phyloP scores from a whole-genome alignment of 2,888 invertebrate species.

The Eumerus sabulonum region DNA sequence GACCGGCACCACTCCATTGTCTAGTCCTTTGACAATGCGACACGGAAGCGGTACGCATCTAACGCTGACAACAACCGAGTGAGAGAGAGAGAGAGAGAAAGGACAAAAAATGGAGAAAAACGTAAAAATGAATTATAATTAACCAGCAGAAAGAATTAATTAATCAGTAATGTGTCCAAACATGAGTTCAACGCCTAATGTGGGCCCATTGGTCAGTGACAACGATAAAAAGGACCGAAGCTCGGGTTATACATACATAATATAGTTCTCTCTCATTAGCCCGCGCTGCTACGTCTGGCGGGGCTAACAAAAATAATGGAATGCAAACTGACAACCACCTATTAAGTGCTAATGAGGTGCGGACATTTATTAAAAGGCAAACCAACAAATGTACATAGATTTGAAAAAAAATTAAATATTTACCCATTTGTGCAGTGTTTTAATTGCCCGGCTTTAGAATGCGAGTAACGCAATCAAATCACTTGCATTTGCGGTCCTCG shows the following conservation, averaged over 20 bases:
- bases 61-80: conserved; percentile 2
- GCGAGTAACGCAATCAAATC: conserved; percentile 22
- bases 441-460: conserved; percentile 15
- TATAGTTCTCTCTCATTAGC: conserved; percentile 52
- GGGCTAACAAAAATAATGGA: conserved; percentile 58
- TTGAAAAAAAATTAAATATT: conserved; percentile 5
- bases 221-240: conserved; percentile 15
- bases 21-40: conserved; percentile 9
- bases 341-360: conserved; percentile 66
- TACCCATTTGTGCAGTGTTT: conserved; percentile 25
- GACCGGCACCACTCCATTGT: too few relatives aligned
- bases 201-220: conserved; percentile 41
- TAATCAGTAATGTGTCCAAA: conserved; percentile 69
- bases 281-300: conserved; percentile 15
- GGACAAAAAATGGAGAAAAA: conserved; percentile 9
- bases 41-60: conserved; percentile 26
- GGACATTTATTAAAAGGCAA: conserved; percentile 44
- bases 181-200: conserved; percentile 61
- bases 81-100: conserved; percentile 24
- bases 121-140: conserved; percentile 63
- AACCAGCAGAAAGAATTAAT: conserved; percentile 68
- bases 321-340: conserved; percentile 65
- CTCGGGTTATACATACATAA: too few relatives aligned
- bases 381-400: background rate
- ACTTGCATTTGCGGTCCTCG: background rate